Evolutionary conservation across 1,140 invertebrate genomes (phyloP), one percentile per base, ranked within the genome.

Genomic region (Drosophila ficusphila): DNA sequence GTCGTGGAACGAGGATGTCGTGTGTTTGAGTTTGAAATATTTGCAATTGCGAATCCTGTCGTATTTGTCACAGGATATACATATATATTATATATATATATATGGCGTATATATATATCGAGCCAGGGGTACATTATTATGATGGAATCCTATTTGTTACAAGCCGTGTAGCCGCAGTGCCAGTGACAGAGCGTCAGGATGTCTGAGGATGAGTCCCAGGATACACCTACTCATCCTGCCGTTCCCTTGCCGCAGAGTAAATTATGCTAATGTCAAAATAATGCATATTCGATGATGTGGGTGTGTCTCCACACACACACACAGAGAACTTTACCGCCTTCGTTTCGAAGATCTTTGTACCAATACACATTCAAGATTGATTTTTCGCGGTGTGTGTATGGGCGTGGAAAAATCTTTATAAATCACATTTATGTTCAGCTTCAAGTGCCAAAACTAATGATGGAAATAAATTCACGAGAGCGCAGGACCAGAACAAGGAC

Each of bases 251-350:
- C 49, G 34, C 56, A 60, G 62, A 86, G 70, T 90, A 90, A 90
- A 90, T 90, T 90, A 90, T 90, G 86, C 88, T 90, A 90, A 90
- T 90, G 86, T 90, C 86, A 79, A 90, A 90, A 90, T 90, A 90
- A 90, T 90, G 88, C 81, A 86, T 90, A 90, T 90, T 90, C 86
- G 81, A 90, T 90, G 83, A 81, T 88, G 81, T 83, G 78, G 76
- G 76, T 72, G 67, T 71, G 67, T 38, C 41, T 25, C 18, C n/a
- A n/a, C n/a, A n/a, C n/a, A 11, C 16, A n/a, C 38, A 42, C 27
- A 19, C 21, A 31, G 42, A 31, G 49, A 67, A 65, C 58, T 65
- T 67, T 67, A 25, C 16, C 34, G 38, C 41, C 58, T 14, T 34
- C 25, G 8, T 29, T 12, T 12, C 25, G 36, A 31, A 29, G 14